Evolutionary conservation across 2,113 vertebrate genomes (phyloP).

Genomic region (Bambusicola thoracicus): DNA sequence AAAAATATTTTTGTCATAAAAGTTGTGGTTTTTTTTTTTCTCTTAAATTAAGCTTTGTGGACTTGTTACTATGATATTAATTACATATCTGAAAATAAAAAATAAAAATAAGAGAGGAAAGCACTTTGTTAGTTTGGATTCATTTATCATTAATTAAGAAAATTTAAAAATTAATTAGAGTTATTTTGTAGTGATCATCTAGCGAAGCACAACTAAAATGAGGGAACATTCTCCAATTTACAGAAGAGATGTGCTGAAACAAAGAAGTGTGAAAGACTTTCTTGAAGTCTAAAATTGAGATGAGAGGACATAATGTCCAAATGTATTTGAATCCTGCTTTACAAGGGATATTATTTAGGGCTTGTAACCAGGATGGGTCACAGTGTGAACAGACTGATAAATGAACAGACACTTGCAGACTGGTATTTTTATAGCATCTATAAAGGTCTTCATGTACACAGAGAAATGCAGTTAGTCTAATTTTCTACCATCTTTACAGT

Average conservation of each 20-base stretch:
- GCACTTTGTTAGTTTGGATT: not conserved
- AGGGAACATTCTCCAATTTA: not conserved
- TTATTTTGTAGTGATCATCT: not conserved
- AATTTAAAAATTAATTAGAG: not conserved
- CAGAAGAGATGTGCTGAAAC: not conserved
- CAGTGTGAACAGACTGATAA: not conserved
- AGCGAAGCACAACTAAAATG: not conserved
- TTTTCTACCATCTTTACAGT: not conserved
- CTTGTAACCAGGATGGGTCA: not conserved
- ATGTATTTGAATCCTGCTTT: not conserved
- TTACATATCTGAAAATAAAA: not conserved
- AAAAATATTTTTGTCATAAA: not conserved
- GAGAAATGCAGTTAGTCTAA: not conserved
- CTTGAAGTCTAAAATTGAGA: not conserved
- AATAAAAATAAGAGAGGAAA: not conserved
- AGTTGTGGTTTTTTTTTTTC: fast-evolving
- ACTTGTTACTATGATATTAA: not conserved
- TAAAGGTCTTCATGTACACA: not conserved
- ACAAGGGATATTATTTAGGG: not conserved
- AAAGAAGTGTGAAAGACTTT: not conserved
- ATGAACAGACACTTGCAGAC: not conserved
- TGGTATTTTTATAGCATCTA: not conserved
- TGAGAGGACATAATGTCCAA: not conserved
- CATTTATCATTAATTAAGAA: not conserved
- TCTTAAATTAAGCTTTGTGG: not conserved